Conservation (phyloP, 2,888 invertebrate species). For the Campaea margaritaria region DNA sequence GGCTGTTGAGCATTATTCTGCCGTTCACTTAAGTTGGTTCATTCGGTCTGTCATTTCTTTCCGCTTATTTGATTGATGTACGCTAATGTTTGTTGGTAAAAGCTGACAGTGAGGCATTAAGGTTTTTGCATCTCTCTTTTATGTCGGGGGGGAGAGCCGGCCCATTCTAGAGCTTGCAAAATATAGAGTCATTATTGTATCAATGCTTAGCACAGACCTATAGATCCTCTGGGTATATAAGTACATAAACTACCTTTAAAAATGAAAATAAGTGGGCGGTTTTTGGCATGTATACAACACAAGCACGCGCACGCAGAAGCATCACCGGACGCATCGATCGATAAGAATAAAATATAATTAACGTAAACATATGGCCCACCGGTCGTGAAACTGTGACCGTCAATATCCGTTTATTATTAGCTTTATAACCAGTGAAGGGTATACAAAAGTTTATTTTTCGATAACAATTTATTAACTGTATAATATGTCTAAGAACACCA, state of each 20-base stretch:
- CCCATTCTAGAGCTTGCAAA: too few species aligned
- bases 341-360: conserved; percentile 74
- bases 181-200: too few species aligned
- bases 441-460: conserved; percentile 12
- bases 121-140: conserved; percentile 5
- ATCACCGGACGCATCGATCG: conserved; percentile 57
- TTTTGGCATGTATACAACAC: conserved; percentile 63
- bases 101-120: conserved; percentile 2
- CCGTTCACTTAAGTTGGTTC: conserved; percentile 17
- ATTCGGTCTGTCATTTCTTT: conserved; percentile 28
- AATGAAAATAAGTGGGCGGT: conserved; percentile 67
- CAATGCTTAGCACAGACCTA: too few species aligned
- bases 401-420: conserved; percentile 51
- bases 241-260: not conserved
- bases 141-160: too few species aligned
- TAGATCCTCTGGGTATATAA: not conserved
- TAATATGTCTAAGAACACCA: too few species aligned
- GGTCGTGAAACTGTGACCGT: conserved; percentile 59
- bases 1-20: conserved; percentile 18
- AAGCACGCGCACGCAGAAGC: conserved; percentile 57
- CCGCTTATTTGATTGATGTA: conserved; percentile 26
- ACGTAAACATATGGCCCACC: conserved; percentile 75
- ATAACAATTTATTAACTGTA: too few species aligned
- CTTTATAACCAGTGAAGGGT: conserved; percentile 15
- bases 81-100: conserved; percentile 26